Base-by-base conservation (phyloP, 2,888 invertebrate genomes). In the Arrhopalites spinosus region DNA sequence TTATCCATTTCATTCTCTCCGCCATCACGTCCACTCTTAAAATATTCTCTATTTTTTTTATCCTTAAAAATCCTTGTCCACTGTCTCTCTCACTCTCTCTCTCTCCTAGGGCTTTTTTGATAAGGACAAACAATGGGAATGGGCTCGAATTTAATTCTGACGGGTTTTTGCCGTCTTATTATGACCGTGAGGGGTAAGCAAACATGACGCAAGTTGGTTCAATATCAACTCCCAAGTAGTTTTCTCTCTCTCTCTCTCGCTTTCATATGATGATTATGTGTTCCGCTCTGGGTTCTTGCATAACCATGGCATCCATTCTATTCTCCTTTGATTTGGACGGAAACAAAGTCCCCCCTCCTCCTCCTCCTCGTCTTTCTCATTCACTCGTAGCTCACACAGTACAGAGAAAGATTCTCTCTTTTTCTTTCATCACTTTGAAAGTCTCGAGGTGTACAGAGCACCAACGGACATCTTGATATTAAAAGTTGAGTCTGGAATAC, bases 401-500 rank as follows among this genome's bases (percentile, higher is more conserved):
- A 50, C 3, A 36, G 5, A 36, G 36, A 36, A 3, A 36, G 5
- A 36, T 11, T 36, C 36, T 7, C 36, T 36, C 36, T 3, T 11
- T 36, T n/a, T n/a, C n/a, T 53, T n/a, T 53, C 8, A 1, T 53
- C 25, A 27, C 25, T 27, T 59, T 59, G 13, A 2, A 2, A 59
- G 59, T 59, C 59, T 59, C 47, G 36, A 69, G 69, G 69, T 69
- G 69, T 69, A 69, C 53, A 50, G 17, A 69, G 53, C 25, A 69
- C 23, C 36, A 43, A 66, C 66, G 66, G 71, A 59, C 71, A 71
- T 71, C 71, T 71, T 23, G 73, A 73, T 73, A 73, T 73, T 73
- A 73, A 72, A 73, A 50, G 64, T 45, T 63, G 50, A 64, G 64
- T 53, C 2, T 50, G 47, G 73, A 73, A 73, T 73, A 66, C 73